Percentiles rank a stretch among this genome's conserved stretches.
Conservation (phyloP, 2,888 invertebrate species). For the Sericinus montela region DNA sequence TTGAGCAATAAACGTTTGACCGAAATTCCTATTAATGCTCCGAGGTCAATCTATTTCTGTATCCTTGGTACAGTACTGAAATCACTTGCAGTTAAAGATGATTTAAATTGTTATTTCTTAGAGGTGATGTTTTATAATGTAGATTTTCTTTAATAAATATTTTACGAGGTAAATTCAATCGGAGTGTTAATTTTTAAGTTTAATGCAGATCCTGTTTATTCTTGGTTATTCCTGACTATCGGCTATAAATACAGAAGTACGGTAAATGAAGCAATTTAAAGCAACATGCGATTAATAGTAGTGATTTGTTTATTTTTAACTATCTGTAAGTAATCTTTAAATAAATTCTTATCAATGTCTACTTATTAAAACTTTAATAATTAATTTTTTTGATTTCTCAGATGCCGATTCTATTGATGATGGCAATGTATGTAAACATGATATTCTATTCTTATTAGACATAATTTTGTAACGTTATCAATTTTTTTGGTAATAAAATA, state of each 20-base stretch:
- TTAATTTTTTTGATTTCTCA: not conserved
- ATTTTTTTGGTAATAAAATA: too few relatives aligned
- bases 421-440: slow-evolving; percentile 4
- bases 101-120: not conserved
- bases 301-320: not conserved
- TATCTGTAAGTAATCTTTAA: slow-evolving; percentile 2
- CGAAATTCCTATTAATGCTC: slow-evolving; percentile 12
- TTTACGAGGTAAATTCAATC: too few relatives aligned
- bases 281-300: not conserved
- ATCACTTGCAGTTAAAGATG: slow-evolving; percentile 3
- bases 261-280: not conserved
- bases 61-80: slow-evolving; percentile 5
- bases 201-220: too few relatives aligned
- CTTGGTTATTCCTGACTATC: too few relatives aligned
- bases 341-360: not conserved
- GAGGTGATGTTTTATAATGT: too few relatives aligned
- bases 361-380: not conserved
- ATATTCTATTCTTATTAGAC: not conserved
- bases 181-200: too few relatives aligned
- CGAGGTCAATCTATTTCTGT: slow-evolving; percentile 25
- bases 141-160: too few relatives aligned
- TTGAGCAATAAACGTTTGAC: not conserved
- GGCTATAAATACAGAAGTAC: too few relatives aligned
- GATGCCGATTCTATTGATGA: not conserved
- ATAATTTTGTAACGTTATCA: too few relatives aligned